Conservation (phyloP, 2,113 vertebrate species). For the Apodemus speciosus region DNA sequence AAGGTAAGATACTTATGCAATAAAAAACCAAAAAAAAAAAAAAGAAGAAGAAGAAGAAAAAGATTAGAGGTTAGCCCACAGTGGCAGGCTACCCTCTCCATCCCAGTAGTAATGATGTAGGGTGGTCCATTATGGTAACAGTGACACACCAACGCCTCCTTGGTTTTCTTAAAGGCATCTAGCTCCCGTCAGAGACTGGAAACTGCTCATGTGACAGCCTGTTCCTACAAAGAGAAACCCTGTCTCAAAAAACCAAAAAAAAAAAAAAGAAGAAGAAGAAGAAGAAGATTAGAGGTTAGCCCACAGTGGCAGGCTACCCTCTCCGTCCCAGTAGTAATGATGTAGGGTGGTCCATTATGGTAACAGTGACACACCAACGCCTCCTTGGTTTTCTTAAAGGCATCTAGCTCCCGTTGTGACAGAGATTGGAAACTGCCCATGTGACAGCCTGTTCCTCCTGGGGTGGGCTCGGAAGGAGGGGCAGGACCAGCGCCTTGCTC, state of each 20-base stretch:
- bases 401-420: not conserved
- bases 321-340: rapidly evolving
- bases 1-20: too few relatives aligned
- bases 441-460: slow-evolving; percentile 5
- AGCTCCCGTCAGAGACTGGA: slow-evolving; percentile 31
- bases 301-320: not conserved
- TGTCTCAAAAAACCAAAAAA: too few relatives aligned
- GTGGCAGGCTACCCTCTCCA: not conserved
- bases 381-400: slow-evolving; percentile 50
- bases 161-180: slow-evolving; percentile 50
- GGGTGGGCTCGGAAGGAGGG: not conserved
- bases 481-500: not conserved
- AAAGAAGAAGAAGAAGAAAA: too few relatives aligned
- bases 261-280: too few relatives aligned
- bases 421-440: slow-evolving; percentile 63
- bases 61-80: not conserved
- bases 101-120: rapidly evolving
- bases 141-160: slow-evolving; percentile 68
- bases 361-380: slow-evolving; percentile 66
- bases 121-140: rapidly evolving
- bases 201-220: slow-evolving; percentile 61
- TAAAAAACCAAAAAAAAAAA: too few relatives aligned
- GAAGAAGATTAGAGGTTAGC: not conserved
- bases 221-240: too few relatives aligned
- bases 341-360: rapidly evolving